Conservation (phyloP, 2,888 invertebrate species). For the Lucinisca nassula region DNA sequence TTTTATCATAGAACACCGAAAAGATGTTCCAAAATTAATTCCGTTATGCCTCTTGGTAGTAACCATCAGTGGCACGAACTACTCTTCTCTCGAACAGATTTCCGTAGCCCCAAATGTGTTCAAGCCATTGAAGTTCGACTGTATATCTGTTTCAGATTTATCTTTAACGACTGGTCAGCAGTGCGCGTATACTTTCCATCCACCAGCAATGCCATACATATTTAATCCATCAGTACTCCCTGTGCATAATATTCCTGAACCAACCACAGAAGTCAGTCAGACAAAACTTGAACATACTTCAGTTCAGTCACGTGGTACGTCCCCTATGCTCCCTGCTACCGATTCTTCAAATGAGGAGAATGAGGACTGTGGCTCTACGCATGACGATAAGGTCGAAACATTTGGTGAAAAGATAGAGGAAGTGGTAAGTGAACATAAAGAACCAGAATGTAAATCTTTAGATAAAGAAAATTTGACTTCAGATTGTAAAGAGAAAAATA, state of each 20-base stretch:
- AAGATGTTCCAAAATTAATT: no score
- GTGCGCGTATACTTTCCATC: conserved; percentile 32
- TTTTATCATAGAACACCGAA: no score
- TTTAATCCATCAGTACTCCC: conserved; percentile 73
- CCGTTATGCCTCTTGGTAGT: no score
- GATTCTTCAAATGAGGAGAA: conserved; percentile 66
- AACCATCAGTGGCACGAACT: no score
- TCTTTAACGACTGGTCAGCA: conserved; percentile 19
- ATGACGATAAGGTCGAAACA: conserved; percentile 49
- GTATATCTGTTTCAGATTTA: conserved; percentile 39
- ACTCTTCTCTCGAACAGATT: no score
- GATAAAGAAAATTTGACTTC: background rate
- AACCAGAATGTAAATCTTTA: conserved; percentile 14
- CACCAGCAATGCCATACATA: conserved; percentile 68
- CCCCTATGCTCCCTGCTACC: conserved; percentile 81
- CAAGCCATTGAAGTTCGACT: no score
- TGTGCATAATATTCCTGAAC: conserved; percentile 61
- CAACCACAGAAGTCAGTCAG: conserved; percentile 50
- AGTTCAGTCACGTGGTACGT: conserved; percentile 84
- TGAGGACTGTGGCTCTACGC: conserved; percentile 44
- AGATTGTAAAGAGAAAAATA: background rate
- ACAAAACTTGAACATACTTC: conserved; percentile 75
- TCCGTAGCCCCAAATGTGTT: no score
- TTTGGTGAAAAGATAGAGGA: conserved; percentile 65
- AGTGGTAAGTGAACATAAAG: background rate